Percentiles rank a stretch among this genome's conserved stretches.
These are phyloP conservation scores for Apamea monoglypha DNA, from an alignment of 2,888 invertebrate species.

Conservation along the genomic window DNA sequence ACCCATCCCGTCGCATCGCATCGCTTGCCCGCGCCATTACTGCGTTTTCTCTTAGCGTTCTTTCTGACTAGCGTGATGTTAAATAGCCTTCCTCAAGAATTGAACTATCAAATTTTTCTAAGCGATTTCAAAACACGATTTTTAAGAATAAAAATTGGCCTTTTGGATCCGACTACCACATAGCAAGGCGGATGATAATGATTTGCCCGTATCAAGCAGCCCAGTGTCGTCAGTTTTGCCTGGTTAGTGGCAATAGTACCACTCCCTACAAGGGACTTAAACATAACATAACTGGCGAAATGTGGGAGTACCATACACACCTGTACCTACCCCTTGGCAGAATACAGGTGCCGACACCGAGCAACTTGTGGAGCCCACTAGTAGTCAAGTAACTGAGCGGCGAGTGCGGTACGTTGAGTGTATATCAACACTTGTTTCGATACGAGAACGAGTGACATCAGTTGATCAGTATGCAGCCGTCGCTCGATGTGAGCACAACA, in stretches of 20 bases:
- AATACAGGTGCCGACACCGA: neutral
- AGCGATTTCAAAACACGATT: no score
- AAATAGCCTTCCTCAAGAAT: no score
- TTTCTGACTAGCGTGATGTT: no score
- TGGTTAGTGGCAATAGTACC: neutral
- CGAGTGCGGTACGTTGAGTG: no score
- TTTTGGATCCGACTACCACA: neutral
- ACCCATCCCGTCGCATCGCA: no score
- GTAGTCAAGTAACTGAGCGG: neutral
- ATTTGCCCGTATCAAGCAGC: neutral
- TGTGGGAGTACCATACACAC: neutral
- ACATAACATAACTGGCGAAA: neutral
- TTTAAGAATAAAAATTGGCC: neutral
- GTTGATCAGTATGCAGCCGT: neutral
- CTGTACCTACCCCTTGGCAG: no score
- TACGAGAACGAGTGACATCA: neutral
- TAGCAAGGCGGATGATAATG: neutral
- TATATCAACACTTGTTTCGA: neutral
- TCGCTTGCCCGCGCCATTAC: no score
- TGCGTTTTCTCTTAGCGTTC: no score
- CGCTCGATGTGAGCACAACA: neutral
- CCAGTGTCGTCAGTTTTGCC: neutral
- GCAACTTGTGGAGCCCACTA: neutral
- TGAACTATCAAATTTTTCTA: no score
- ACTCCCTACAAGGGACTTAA: neutral